Evolutionary conservation across 2,113 vertebrate species (phyloP).

Genomic region (Athene noctua): DNA sequence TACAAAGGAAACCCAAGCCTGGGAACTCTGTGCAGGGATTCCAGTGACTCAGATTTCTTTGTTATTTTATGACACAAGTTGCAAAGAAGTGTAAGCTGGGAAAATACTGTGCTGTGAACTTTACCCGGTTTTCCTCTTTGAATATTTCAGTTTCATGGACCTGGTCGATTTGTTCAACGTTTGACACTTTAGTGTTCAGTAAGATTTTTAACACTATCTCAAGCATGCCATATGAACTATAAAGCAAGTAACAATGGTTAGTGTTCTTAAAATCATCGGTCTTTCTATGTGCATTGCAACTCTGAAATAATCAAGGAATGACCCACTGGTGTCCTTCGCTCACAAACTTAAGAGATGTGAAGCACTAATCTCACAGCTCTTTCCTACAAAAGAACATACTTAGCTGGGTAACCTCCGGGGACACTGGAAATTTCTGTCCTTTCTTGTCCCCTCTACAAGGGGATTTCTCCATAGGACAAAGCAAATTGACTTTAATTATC

Average conservation of each 20-base stretch:
- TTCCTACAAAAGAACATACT: neutral
- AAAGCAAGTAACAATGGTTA: neutral
- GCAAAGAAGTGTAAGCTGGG: slow-evolving; percentile 67
- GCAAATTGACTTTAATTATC: neutral
- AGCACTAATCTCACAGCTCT: neutral
- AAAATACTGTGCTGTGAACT: slow-evolving; percentile 68
- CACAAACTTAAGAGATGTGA: neutral
- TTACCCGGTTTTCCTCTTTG: slow-evolving; percentile 45
- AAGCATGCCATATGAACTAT: neutral
- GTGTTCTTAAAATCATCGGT: neutral
- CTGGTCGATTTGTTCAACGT: neutral
- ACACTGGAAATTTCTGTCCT: neutral
- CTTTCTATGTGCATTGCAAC: neutral
- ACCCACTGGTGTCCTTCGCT: neutral
- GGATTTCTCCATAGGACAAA: neutral
- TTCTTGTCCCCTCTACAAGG: neutral
- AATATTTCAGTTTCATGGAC: neutral
- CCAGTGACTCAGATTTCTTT: slow-evolving; percentile 62
- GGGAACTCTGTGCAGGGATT: slow-evolving; percentile 68
- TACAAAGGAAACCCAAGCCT: slow-evolving; percentile 68
- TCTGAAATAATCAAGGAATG: neutral
- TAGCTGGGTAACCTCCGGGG: neutral
- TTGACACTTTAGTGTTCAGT: neutral
- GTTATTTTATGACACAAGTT: slow-evolving; percentile 69
- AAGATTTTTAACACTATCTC: neutral